Evolutionary conservation across 2,888 invertebrate species (phyloP), one percentile per base, ranked within the genome.

Genomic region (Leptinotarsa haldemani): DNA sequence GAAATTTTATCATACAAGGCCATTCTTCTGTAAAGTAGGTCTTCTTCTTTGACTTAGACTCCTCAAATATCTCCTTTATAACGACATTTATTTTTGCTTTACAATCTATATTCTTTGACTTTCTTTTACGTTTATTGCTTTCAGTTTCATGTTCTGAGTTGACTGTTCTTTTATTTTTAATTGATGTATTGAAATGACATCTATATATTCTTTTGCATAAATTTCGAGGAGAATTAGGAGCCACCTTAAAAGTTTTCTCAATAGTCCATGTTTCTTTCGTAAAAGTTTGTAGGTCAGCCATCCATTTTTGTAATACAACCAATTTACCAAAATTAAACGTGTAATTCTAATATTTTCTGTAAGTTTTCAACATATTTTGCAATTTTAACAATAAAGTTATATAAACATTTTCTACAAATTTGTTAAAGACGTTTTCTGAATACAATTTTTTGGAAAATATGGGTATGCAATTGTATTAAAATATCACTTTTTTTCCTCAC

Each of bases 1-100:
- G 20, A 65, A 65, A 65, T 47, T 47, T 15, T 30, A 64, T 15
- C 18, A 30, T 15, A 64, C n/a, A 64, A 30, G 64, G 64, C 16
- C n/a, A 52, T 2, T 52, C 52, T 52, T 18, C n/a, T n/a, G 16
- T 52, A 52, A 52, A 52, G 16, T 16, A 52, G n/a, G 16, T 52
- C 16, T 52, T 7, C 5, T 16, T n/a, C n/a, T 52, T 52, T n/a
- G 52, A 18, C 52, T 52, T 52, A n/a, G 52, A 52, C n/a, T n/a
- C 1, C 16, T 16, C n/a, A n/a, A 52, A n/a, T n/a, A 18, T n/a
- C n/a, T 52, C 4, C 52, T 52, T 52, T 18, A 18, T n/a, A 52
- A n/a, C n/a, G 4, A 52, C 7, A 5, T 5, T 52, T 52, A 52
- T n/a, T 52, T 52, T n/a, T 52, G 52, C 52, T 18, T 16, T 15